Conservation (phyloP, 1,140 invertebrate species). For the Pachypsylla venusta region DNA sequence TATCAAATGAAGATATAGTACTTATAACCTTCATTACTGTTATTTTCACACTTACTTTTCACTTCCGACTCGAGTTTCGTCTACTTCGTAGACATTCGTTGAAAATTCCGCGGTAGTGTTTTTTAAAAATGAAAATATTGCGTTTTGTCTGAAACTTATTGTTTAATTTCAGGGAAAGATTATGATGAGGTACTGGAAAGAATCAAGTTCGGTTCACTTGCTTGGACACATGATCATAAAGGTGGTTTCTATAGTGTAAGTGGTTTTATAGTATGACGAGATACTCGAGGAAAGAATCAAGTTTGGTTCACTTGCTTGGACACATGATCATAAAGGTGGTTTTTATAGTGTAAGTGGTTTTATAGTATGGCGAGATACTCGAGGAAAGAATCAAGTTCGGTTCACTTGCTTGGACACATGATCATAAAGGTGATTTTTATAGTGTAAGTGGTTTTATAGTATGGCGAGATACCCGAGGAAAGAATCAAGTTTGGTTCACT, state of each 20-base stretch:
- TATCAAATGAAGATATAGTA: too few species aligned
- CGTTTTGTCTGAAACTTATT: too few species aligned
- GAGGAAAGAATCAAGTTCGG: conserved; percentile 80
- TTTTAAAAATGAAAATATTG: conserved; percentile 16
- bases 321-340: conserved; percentile 84
- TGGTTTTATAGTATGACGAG: conserved; percentile 19
- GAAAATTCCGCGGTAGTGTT: too few species aligned
- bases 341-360: conserved; percentile 73
- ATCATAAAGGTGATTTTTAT: conserved; percentile 91
- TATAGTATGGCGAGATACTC: not conserved
- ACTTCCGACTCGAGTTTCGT: too few species aligned
- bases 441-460: conserved; percentile 41
- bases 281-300: conserved; percentile 59
- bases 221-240: conserved; percentile 90
- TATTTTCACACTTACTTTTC: too few species aligned
- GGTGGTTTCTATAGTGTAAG: conserved; percentile 89
- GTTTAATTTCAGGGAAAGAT: conserved; percentile 50
- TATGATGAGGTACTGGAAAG: conserved; percentile 76
- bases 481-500: not conserved
- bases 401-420: conserved; percentile 82
- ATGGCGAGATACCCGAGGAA: not conserved
- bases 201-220: conserved; percentile 78
- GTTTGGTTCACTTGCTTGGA: conserved; percentile 84
- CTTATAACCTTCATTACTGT: too few species aligned
- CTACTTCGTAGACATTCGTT: too few species aligned